Percentiles rank a stretch among this genome's conserved stretches.
Evolutionary conservation across 2,888 invertebrate genomes (phyloP).

Genomic region (Acanthacorydalis orientalis): DNA sequence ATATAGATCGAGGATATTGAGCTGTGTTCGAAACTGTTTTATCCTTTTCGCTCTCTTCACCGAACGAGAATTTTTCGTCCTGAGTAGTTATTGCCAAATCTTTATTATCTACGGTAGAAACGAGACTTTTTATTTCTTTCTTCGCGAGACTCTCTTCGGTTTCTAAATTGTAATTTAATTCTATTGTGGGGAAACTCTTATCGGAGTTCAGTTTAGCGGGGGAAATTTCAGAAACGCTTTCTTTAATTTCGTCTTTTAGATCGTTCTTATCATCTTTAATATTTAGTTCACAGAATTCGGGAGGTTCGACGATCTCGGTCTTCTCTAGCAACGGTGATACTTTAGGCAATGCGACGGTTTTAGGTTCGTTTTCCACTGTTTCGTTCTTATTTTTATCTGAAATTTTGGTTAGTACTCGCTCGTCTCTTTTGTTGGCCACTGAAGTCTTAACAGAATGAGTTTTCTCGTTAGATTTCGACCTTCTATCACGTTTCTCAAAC

Average conservation of each 20-base stretch:
- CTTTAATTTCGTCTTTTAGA: conserved; percentile 2
- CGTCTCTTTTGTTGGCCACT: conserved; percentile 3
- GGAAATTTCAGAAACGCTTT: conserved; percentile 4
- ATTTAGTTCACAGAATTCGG: not conserved
- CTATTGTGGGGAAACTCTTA: not conserved
- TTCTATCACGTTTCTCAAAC: conserved; percentile 31
- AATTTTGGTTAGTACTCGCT: not conserved
- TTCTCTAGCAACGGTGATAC: conserved; percentile 9
- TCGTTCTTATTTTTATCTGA: not conserved
- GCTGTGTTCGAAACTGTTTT: conserved; percentile 11
- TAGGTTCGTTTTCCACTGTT: conserved; percentile 4
- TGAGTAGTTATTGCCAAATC: conserved; percentile 10
- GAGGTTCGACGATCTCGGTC: conserved; percentile 13
- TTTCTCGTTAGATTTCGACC: conserved; percentile 8
- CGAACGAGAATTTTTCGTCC: conserved; percentile 13
- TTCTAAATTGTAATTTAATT: conserved; percentile 1
- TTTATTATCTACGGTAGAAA: conserved; percentile 7
- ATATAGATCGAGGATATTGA: conserved; percentile 40
- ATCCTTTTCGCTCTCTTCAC: conserved; percentile 15
- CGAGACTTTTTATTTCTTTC: conserved; percentile 11
- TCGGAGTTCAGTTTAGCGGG: conserved; percentile 1
- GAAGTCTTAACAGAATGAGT: conserved; percentile 4
- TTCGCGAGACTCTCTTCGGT: conserved; percentile 13
- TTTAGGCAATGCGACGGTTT: conserved; percentile 5
- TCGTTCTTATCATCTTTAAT: conserved; percentile 1